Conservation (phyloP, 1,140 invertebrate genomes). For the Ctenoplectra terminalis region DNA sequence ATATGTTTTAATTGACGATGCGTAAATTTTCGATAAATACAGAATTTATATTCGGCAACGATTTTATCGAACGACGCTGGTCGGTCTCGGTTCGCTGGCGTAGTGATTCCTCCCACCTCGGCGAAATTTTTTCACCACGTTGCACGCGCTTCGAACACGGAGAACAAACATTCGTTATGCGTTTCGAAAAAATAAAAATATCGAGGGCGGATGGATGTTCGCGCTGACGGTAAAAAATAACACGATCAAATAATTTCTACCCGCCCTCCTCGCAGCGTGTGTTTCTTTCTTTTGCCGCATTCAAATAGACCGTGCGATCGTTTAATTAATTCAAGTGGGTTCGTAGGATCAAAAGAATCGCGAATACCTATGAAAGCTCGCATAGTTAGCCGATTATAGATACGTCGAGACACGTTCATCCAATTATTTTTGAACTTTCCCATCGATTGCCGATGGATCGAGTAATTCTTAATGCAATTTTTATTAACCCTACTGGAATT, state of each 20-base stretch:
- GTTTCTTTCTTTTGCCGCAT: neutral
- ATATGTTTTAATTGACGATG: slow-evolving; percentile 16
- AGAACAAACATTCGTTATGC: slow-evolving; percentile 5
- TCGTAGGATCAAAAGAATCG: slow-evolving; percentile 14
- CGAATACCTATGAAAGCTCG: slow-evolving; percentile 17
- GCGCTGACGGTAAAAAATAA: neutral
- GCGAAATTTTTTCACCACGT: neutral
- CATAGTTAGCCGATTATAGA: neutral
- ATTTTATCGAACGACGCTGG: neutral
- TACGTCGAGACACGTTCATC: neutral
- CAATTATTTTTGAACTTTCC: slow-evolving; percentile 17
- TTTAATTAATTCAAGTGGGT: slow-evolving; percentile 62
- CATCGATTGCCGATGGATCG: neutral
- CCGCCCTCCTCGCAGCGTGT: neutral
- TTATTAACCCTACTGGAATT: neutral
- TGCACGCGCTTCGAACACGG: neutral
- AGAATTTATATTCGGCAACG: neutral
- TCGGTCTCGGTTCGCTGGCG: neutral
- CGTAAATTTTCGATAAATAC: slow-evolving; percentile 21
- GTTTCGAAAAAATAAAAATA: slow-evolving; percentile 19
- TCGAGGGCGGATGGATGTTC: neutral
- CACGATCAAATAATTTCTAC: neutral
- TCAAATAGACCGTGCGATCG: neutral
- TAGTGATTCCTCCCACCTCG: neutral
- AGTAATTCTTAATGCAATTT: neutral